Base-by-base conservation (phyloP, 1,140 invertebrate genomes). In the Temnothorax curvispinosus region DNA sequence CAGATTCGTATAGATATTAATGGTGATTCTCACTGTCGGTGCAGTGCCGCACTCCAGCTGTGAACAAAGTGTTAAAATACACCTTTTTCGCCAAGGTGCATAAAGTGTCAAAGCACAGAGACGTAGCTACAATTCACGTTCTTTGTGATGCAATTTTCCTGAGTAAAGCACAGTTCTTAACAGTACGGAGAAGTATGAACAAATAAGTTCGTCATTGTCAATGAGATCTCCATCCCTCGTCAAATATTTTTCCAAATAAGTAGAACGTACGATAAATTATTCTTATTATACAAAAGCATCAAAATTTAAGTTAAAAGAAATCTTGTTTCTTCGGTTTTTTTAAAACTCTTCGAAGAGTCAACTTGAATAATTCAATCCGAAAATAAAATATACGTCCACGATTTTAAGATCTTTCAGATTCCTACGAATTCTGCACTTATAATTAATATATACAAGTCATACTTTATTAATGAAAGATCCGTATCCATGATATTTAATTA, bases 31-130 rank as follows among this genome's bases (percentile, higher is more conserved):
- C 93, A 94, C 93, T 92, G 92, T 93, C 85, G 91, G 94, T 95
- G 93, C 94, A 94, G 93, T 94, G 92, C 94, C 81, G 93, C 92
- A 94, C 92, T 93, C 92, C 92, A 93, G 93, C 93, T 95, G 92
- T 93, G 93, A 94, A 95, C 92, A 94, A 94, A 93, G 94, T 94
- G 92, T 95, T 94, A 93, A 89, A 27, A 87, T 93, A 92, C 92
- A 94, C 93, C 93, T 91, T 91, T 91, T 91, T 91, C 88, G 91
- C 92, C 89, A 92, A 92, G 90, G 91, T 94, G 92, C 92, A 94
- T 91, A 76, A 74, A 89, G 93, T 91, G 91, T 89, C 85, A 91
- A 93, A 93, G 90, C 91, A 91, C 85, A 91, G 74, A 92, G 64
- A 91, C 58, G 76, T 88, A 86, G 82, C 91, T 93, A 93, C 93